Percentiles rank a stretch among this genome's conserved stretches.
phyloP scores from a whole-genome alignment of 2,888 invertebrate species.

The Phaedon cochleariae region DNA sequence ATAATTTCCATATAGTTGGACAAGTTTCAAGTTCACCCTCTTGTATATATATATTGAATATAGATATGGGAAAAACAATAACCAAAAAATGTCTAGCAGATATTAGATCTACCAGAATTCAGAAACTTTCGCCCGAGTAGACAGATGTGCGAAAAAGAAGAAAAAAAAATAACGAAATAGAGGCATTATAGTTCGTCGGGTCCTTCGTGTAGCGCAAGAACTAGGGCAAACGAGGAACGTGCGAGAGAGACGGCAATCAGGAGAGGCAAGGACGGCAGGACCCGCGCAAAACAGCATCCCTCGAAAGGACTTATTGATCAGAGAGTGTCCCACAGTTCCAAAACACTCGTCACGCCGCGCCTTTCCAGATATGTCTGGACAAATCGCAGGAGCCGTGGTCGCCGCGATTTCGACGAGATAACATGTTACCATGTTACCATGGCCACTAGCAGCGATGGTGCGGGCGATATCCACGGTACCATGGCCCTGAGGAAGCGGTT shows the following conservation, averaged over 20 bases:
- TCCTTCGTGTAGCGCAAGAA: conserved; percentile 4
- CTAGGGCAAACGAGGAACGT: conserved; percentile 32
- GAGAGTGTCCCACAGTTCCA: conserved; percentile 45
- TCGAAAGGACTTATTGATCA: conserved; percentile 59
- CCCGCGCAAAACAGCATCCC: conserved; percentile 53
- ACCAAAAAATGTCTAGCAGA: too few relatives aligned
- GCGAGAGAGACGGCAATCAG: conserved; percentile 9
- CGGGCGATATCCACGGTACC: conserved; percentile 34
- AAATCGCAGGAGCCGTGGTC: not conserved
- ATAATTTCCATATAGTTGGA: not conserved
- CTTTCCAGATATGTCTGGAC: not conserved
- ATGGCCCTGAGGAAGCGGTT: conserved; percentile 56
- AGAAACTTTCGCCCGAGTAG: too few relatives aligned
- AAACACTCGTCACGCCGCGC: not conserved
- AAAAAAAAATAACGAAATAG: too few relatives aligned
- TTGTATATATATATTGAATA: too few relatives aligned
- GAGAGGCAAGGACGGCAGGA: conserved; percentile 22
- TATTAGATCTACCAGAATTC: too few relatives aligned
- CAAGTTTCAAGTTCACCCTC: too few relatives aligned
- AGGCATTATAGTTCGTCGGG: not conserved
- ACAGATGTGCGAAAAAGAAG: too few relatives aligned
- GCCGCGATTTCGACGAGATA: not conserved
- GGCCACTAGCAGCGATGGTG: conserved; percentile 52
- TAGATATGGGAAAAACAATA: too few relatives aligned
- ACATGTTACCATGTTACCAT: conserved; percentile 24